These are phyloP conservation scores for Chaitophorus viminalis DNA, from an alignment of 2,888 invertebrate genomes.

Conservation along the genomic window DNA sequence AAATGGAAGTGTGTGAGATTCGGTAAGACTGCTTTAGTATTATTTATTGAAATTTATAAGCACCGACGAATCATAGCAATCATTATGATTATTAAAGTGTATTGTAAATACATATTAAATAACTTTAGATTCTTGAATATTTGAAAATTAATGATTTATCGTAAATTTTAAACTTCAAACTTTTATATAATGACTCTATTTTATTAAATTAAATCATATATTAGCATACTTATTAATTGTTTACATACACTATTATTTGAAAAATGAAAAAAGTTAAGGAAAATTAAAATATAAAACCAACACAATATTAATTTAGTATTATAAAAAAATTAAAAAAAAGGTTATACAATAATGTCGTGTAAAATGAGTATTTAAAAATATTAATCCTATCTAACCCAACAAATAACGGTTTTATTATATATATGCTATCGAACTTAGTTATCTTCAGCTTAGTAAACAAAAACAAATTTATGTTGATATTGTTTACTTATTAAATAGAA, in stretches of 20 bases:
- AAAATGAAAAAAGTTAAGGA: background rate
- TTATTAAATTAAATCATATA: no score
- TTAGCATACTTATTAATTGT: no score
- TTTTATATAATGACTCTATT: no score
- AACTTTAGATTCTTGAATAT: no score
- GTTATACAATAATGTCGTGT: background rate
- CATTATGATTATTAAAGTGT: background rate
- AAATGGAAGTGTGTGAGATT: background rate
- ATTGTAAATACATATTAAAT: no score
- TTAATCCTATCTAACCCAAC: background rate
- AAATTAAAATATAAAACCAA: background rate
- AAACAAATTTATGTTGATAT: constrained; percentile 8
- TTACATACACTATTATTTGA: background rate
- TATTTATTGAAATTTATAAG: background rate
- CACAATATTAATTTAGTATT: background rate
- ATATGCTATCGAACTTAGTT: background rate
- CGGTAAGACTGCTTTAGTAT: no score
- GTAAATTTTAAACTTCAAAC: no score
- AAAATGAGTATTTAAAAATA: background rate
- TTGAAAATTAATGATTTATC: no score
- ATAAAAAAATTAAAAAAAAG: background rate
- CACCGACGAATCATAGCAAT: background rate
- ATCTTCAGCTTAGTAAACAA: constrained; percentile 34
- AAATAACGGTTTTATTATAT: background rate
- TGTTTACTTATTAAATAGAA: constrained; percentile 22